A percentile compares a stretch with the other conserved stretches of the same genome.
phyloP scores from a whole-genome alignment of 1,140 invertebrate species.

The Bombus pascuorum region DNA sequence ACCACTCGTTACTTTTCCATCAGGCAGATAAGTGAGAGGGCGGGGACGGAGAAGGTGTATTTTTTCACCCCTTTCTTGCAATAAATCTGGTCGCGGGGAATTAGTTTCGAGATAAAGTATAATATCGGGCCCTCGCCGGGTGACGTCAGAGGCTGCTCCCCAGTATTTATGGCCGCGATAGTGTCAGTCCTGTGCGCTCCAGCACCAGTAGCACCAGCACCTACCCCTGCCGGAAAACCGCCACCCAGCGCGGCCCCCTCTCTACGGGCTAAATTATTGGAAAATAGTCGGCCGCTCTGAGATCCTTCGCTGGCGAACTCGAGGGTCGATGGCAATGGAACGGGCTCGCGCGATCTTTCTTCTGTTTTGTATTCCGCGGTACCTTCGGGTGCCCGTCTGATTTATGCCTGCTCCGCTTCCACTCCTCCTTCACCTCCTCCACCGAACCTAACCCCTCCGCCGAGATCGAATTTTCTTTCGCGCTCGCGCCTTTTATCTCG shows the following conservation, averaged over 20 bases:
- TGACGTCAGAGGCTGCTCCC: constrained; percentile 77
- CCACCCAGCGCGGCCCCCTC: constrained; percentile 41
- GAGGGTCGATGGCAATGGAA: background rate
- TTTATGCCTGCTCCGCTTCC: constrained; percentile 60
- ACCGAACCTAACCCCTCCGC: background rate
- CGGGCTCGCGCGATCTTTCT: constrained; percentile 62
- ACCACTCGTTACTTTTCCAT: constrained; percentile 67
- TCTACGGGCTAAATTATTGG: constrained; percentile 74
- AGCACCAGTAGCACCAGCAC: constrained; percentile 49
- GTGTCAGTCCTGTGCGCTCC: constrained; percentile 75
- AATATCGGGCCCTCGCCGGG: constrained; percentile 76
- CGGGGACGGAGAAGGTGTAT: constrained; percentile 61
- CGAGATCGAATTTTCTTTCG: constrained; percentile 64
- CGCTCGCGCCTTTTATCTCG: constrained; percentile 48
- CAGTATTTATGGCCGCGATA: constrained; percentile 77
- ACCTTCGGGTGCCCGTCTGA: constrained; percentile 68
- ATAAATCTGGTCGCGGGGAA: constrained; percentile 79
- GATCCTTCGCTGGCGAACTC: constrained; percentile 55
- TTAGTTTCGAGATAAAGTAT: constrained; percentile 80
- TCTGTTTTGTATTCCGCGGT: constrained; percentile 76
- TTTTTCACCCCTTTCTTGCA: constrained; percentile 78
- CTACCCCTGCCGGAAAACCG: constrained; percentile 60
- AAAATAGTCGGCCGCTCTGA: constrained; percentile 74
- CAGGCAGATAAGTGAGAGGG: constrained; percentile 68
- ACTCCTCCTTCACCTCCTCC: background rate